These are phyloP conservation scores for Drosophila kokeensis DNA, from an alignment of 2,888 invertebrate genomes.

Conservation along the genomic window DNA sequence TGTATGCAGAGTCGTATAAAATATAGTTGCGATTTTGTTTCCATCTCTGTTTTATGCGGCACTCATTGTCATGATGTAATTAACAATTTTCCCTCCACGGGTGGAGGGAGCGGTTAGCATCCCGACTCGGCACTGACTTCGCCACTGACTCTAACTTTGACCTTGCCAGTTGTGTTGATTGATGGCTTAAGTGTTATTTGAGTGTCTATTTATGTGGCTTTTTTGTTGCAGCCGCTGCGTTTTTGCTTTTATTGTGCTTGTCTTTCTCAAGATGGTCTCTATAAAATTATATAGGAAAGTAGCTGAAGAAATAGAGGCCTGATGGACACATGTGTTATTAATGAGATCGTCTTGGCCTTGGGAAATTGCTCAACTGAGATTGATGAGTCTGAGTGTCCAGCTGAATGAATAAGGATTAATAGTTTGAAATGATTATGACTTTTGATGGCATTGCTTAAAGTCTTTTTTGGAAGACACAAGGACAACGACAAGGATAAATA, in stretches of 20 bases:
- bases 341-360: conserved; percentile 61
- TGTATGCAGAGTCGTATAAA: conserved; percentile 28
- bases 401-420: conserved; percentile 33
- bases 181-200: conserved; percentile 74
- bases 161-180: conserved; percentile 70
- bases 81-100: conserved; percentile 41
- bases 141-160: conserved; percentile 29
- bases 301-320: background rate
- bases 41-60: conserved; percentile 50
- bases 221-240: conserved; percentile 9
- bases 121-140: background rate
- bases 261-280: conserved; percentile 12
- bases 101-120: conserved; percentile 11
- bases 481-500: background rate
- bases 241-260: conserved; percentile 23
- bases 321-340: conserved; percentile 62
- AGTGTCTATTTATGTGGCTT: conserved; percentile 59
- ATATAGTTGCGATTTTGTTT: conserved; percentile 33
- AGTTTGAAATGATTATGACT: conserved; percentile 28
- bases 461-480: background rate
- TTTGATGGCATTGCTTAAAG: conserved; percentile 12
- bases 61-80: conserved; percentile 65
- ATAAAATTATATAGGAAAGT: conserved; percentile 55
- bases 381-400: conserved; percentile 50
- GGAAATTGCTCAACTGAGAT: conserved; percentile 53